A percentile compares a stretch with the other conserved stretches of the same genome.
Conservation (phyloP, 2,888 invertebrate genomes). For the Zelleria hepariella region DNA sequence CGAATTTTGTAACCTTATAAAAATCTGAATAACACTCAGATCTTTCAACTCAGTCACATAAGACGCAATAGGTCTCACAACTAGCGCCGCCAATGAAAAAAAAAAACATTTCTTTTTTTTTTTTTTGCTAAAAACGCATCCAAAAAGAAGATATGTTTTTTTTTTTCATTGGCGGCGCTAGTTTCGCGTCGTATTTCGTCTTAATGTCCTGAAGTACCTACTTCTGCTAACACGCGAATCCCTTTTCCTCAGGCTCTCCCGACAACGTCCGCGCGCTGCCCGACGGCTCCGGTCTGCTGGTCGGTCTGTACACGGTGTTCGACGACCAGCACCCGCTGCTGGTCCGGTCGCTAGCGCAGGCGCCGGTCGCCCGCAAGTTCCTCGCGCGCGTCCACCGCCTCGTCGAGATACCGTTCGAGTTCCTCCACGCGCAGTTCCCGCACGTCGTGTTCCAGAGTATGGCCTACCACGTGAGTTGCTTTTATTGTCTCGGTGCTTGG, state of each 20-base stretch:
- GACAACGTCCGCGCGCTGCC: constrained; percentile 74
- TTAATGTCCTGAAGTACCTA: too few species aligned
- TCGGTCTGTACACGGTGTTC: constrained; percentile 68
- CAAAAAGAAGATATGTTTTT: too few species aligned
- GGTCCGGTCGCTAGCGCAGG: constrained; percentile 66
- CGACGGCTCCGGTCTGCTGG: constrained; percentile 78
- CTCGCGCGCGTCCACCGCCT: constrained; percentile 72
- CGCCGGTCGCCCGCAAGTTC: constrained; percentile 78
- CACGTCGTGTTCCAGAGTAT: constrained; percentile 75
- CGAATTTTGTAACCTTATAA: too few species aligned
- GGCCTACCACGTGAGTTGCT: constrained; percentile 69
- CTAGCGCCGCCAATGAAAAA: too few species aligned
- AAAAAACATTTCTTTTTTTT: too few species aligned
- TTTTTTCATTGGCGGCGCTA: too few species aligned
- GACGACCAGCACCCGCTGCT: constrained; percentile 73
- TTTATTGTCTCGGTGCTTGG: neutral
- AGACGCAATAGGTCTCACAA: too few species aligned
- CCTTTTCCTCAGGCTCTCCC: constrained; percentile 57
- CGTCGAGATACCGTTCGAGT: constrained; percentile 75
- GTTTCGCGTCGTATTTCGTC: too few species aligned
- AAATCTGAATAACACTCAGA: too few species aligned
- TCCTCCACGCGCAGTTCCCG: constrained; percentile 75
- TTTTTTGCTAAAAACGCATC: too few species aligned
- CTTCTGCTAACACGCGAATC: too few species aligned
- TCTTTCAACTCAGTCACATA: too few species aligned